Evolutionary conservation across 2,797 vertebrate genomes (phyloP), one percentile per base, ranked within the genome.

Genomic region (Graptemys geographica): DNA sequence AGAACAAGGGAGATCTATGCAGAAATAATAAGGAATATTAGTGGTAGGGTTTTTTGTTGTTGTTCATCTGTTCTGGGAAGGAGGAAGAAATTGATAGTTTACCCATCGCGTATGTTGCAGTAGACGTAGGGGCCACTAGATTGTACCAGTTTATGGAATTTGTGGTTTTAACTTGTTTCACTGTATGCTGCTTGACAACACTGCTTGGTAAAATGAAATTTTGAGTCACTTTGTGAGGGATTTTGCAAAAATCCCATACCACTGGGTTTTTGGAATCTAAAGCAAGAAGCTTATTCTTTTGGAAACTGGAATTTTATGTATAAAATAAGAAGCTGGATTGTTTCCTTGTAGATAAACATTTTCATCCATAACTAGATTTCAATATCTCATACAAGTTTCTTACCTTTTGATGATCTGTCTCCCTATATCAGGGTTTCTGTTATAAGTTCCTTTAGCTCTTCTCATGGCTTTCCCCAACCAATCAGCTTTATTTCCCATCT

Each of bases 11-110:
- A 31, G 79, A 81, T 62, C 83, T 84, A 78, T 86, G 47, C 72
- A 85, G 91, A 95, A 97, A 94, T 96, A 96, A 95, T 51, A 87
- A 87, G 76, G 83, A 97, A 53, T 95, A 89, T 84, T 53, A 94
- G 65, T 89, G 74, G 16, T 81, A 86, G 79, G 69, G 55, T 23
- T 15, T 28, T 57, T 57, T 57, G 19, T 88, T 93, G 91, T 84
- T 82, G 31, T n/a, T 79, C 33, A 27, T 95, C 53, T 86, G 6
- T 90, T 74, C 85, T 65, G 41, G 59, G 37, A 65, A 37, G 33
- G 6, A 52, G 53, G 53, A 86, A 10, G 28, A 92, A 94, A 90
- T 94, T 18, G 0, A 65, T 97, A 79, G 59, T 86, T 90, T 91
- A 49, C 52, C 7, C 84, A 5, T 74, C 62, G 27, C 12, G 69